Conservation (phyloP, 2,888 invertebrate species). For the Julus scanicus region DNA sequence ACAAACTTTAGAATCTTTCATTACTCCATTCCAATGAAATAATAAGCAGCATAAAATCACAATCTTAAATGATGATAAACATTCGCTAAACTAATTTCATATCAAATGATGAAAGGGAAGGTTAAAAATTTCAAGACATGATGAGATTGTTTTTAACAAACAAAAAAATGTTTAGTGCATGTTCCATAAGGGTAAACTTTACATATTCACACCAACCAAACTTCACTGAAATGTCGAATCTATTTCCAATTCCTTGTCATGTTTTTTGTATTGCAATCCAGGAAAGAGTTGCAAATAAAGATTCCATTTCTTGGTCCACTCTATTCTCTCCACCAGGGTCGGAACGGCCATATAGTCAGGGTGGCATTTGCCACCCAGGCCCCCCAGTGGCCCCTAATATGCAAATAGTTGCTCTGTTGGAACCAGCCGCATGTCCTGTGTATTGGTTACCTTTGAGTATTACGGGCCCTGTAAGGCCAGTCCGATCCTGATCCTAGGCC, state of each 20-base stretch:
- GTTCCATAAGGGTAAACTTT: background rate
- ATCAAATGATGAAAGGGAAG: background rate
- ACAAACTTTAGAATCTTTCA: background rate
- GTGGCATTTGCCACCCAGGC: too few species aligned
- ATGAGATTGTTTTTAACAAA: background rate
- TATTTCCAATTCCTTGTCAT: constrained; percentile 60
- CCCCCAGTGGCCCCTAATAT: too few species aligned
- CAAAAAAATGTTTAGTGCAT: background rate
- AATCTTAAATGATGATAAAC: background rate
- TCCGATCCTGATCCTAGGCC: too few species aligned
- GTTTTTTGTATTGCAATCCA: constrained; percentile 62
- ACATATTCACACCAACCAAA: background rate
- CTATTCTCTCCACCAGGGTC: constrained; percentile 57
- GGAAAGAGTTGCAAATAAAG: constrained; percentile 60
- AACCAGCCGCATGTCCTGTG: too few species aligned
- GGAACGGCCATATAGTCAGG: too few species aligned
- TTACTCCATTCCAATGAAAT: background rate
- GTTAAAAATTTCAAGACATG: background rate
- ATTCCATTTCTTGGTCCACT: constrained; percentile 66
- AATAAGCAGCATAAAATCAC: background rate
- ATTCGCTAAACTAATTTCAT: background rate
- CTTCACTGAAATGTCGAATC: constrained; percentile 48
- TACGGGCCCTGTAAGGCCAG: too few species aligned
- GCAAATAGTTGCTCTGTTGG: too few species aligned
- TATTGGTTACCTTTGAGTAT: too few species aligned